Evolutionary conservation across 1,140 invertebrate species (phyloP).

Genomic region (Littorina saxatilis): DNA sequence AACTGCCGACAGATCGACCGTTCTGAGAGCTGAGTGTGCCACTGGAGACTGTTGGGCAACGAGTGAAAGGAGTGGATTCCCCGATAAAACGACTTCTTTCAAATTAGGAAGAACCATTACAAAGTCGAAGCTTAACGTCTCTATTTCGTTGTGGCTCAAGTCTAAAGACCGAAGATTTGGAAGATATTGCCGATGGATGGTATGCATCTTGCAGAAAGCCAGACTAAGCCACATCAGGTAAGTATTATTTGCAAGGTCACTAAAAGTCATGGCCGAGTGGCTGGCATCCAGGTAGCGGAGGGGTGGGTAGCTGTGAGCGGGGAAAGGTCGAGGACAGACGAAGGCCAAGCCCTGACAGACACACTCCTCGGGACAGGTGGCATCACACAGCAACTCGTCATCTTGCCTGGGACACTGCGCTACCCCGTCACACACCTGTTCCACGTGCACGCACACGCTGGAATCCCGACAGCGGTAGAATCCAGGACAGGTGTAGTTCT

Average conservation of each 20-base stretch:
- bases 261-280: background rate
- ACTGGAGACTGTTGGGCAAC: no score
- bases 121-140: background rate
- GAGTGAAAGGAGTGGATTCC: conserved; percentile 6
- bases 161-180: conserved; percentile 1
- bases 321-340: conserved; percentile 13
- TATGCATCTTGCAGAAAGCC: background rate
- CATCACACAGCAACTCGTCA: conserved; percentile 40
- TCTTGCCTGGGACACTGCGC: conserved; percentile 37
- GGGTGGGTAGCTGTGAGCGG: background rate
- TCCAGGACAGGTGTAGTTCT: conserved; percentile 24
- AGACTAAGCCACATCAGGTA: background rate
- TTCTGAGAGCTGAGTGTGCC: background rate
- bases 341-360: conserved; percentile 26
- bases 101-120: conserved; percentile 25
- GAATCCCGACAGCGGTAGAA: conserved; percentile 36
- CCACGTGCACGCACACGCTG: conserved; percentile 23
- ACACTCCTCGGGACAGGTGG: conserved; percentile 50
- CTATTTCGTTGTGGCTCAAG: conserved; percentile 33
- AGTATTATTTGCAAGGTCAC: background rate
- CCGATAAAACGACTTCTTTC: conserved; percentile 8
- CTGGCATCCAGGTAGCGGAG: conserved; percentile 22
- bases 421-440: conserved; percentile 24
- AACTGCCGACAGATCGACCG: background rate
- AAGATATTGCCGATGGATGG: background rate